Evolutionary conservation across 2,888 invertebrate genomes (phyloP).

Genomic region (Amphipyra tragopoginis): DNA sequence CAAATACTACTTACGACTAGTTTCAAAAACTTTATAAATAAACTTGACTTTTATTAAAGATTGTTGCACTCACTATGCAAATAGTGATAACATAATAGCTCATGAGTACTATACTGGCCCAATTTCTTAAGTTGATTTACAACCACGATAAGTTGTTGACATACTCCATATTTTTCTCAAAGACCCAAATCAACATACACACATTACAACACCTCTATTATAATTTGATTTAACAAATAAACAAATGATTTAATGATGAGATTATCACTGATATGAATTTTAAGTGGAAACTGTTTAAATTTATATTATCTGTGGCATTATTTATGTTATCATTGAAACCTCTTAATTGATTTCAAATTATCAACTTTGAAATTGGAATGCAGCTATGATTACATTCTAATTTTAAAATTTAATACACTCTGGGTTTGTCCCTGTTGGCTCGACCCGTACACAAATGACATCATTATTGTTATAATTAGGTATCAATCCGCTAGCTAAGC

Average conservation of each 20-base stretch:
- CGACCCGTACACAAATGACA: too few relatives aligned
- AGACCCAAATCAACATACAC: conserved; percentile 4
- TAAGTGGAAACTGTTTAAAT: conserved; percentile 19
- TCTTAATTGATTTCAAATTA: conserved; percentile 19
- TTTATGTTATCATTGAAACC: conserved; percentile 14
- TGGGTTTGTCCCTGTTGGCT: background rate
- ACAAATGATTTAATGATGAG: background rate
- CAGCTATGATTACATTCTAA: conserved; percentile 15
- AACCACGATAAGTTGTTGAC: conserved; percentile 48
- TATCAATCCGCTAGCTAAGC: too few relatives aligned
- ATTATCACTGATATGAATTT: conserved; percentile 1
- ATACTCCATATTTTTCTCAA: conserved; percentile 42
- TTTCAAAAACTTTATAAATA: conserved; percentile 5
- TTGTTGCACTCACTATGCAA: conserved; percentile 29
- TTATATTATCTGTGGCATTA: conserved; percentile 20
- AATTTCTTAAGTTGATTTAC: conserved; percentile 38
- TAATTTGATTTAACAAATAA: conserved; percentile 8
- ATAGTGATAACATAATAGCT: conserved; percentile 43
- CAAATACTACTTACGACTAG: background rate
- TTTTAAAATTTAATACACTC: conserved; percentile 3
- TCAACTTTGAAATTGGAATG: conserved; percentile 10
- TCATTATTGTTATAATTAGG: too few relatives aligned
- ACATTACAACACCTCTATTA: conserved; percentile 33
- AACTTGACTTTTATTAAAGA: conserved; percentile 13
- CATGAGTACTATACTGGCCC: conserved; percentile 37